Conservation (phyloP, 2,888 invertebrate genomes). For the Tetheella fluctuosa region DNA sequence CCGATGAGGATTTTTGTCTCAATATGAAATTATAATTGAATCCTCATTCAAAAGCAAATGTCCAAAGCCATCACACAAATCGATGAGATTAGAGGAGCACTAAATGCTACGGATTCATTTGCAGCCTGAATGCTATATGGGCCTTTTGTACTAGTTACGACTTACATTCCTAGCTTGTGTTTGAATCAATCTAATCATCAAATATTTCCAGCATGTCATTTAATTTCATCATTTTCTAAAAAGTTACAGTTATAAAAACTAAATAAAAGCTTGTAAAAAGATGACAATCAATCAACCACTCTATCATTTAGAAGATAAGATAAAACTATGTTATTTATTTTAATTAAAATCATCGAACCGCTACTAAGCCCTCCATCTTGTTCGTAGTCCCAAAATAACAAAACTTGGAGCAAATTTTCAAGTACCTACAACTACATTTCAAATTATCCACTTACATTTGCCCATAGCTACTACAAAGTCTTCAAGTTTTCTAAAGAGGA, state of each 20-base stretch:
- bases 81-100: neutral
- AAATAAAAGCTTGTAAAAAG: too few relatives aligned
- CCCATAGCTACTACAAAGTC: constrained; percentile 17
- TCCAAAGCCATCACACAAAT: neutral
- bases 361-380: neutral
- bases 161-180: too few relatives aligned
- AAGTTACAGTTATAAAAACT: too few relatives aligned
- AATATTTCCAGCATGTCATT: too few relatives aligned
- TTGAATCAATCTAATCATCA: too few relatives aligned
- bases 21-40: neutral
- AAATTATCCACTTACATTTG: neutral
- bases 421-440: neutral
- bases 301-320: neutral
- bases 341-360: neutral
- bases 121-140: neutral
- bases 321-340: too few relatives aligned
- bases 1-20: neutral
- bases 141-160: too few relatives aligned
- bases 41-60: neutral
- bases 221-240: too few relatives aligned
- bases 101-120: neutral
- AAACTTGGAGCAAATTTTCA: neutral
- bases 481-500: constrained; percentile 18
- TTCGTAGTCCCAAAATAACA: neutral
- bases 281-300: neutral